Percentiles rank a stretch among this genome's conserved stretches.
Conservation (phyloP, 2,888 invertebrate genomes). For the Epinotia demarniana region DNA sequence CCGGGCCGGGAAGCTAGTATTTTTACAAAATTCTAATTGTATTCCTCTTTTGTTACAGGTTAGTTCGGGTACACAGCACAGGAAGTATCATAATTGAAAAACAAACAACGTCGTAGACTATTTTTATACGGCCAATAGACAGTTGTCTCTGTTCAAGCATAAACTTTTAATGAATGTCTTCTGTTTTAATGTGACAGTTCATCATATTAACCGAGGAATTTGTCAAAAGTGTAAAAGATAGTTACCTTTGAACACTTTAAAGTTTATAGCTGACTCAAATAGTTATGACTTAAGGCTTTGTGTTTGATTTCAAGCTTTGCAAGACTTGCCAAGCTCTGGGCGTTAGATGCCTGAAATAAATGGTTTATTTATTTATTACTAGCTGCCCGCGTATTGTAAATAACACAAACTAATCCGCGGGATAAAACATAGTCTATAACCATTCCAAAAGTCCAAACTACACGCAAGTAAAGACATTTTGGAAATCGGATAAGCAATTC, state of each 20-base stretch:
- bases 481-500: too few relatives aligned
- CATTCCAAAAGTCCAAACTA: too few relatives aligned
- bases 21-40: background rate
- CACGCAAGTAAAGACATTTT: too few relatives aligned
- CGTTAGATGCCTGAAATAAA: too few relatives aligned
- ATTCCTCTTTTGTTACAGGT: slow-evolving; percentile 31
- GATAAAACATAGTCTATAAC: too few relatives aligned
- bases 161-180: slow-evolving; percentile 30
- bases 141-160: slow-evolving; percentile 25
- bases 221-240: background rate
- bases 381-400: too few relatives aligned
- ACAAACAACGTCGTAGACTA: slow-evolving; percentile 14
- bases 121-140: slow-evolving; percentile 17
- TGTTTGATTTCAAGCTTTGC: background rate
- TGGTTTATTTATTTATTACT: too few relatives aligned
- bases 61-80: slow-evolving; percentile 17
- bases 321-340: background rate
- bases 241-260: background rate
- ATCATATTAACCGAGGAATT: slow-evolving; percentile 15
- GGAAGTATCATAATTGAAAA: slow-evolving; percentile 32
- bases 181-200: slow-evolving; percentile 28
- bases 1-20: too few relatives aligned
- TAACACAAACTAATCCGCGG: too few relatives aligned
- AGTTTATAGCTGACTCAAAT: background rate
- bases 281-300: background rate